A percentile compares a stretch with the other conserved stretches of the same genome.
Conservation (phyloP, 37 sponge, comb jelly and placozoan species). For the Cliona cf. orientalis region DNA sequence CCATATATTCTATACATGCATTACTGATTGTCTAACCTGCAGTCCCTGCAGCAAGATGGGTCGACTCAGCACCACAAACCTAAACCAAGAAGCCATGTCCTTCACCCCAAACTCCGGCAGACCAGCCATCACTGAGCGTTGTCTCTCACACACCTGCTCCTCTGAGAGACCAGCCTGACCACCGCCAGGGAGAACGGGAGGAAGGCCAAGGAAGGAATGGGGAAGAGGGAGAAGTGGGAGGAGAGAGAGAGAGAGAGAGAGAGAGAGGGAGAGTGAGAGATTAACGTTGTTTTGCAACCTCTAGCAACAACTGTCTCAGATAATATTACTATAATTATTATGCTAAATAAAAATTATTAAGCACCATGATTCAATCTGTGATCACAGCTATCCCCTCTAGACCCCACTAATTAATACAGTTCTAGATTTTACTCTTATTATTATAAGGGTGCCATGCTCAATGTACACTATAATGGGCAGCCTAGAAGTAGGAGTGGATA, state of each 20-base stretch:
- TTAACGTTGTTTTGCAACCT: too few species aligned
- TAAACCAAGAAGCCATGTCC: constrained; percentile 82
- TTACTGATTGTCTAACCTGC: constrained; percentile 40
- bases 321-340: too few species aligned
- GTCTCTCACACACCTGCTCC: constrained; percentile 21
- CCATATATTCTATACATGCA: too few species aligned
- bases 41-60: constrained; percentile 66
- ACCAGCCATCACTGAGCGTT: constrained; percentile 16
- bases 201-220: neutral
- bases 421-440: too few species aligned
- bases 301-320: too few species aligned
- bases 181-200: neutral
- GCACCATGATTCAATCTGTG: too few species aligned
- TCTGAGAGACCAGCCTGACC: constrained; percentile 19
- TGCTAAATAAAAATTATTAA: too few species aligned
- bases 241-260: neutral
- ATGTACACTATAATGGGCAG: too few species aligned
- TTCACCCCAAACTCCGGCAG: constrained; percentile 69
- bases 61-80: constrained; percentile 49
- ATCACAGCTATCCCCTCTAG: too few species aligned
- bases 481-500: too few species aligned
- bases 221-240: neutral
- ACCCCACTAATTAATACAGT: too few species aligned
- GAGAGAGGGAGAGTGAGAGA: neutral
- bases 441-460: too few species aligned